Evolutionary conservation across 2,888 invertebrate genomes (phyloP).

Genomic region (Sceliomorpha sp.): DNA sequence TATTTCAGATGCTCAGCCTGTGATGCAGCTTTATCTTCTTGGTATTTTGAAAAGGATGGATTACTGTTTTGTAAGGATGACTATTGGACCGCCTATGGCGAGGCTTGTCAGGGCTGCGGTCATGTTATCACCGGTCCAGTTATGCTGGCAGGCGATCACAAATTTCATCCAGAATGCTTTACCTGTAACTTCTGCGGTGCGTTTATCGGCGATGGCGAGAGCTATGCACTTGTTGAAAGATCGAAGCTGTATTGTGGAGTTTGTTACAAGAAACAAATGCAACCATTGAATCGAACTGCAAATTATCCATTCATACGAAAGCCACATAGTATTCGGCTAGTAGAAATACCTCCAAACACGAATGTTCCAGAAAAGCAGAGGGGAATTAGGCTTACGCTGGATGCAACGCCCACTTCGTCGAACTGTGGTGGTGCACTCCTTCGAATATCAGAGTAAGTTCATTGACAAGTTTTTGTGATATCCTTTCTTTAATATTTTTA

Average conservation of each 20-base stretch:
- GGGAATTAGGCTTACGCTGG: conserved; percentile 85
- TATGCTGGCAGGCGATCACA: conserved; percentile 96
- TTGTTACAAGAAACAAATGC: conserved; percentile 89
- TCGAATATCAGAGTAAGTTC: conserved; percentile 86
- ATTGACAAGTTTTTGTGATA: too few relatives aligned
- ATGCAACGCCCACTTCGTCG: conserved; percentile 81
- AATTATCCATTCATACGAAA: conserved; percentile 82
- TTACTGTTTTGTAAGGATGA: conserved; percentile 93
- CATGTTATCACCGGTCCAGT: conserved; percentile 94
- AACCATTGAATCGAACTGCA: conserved; percentile 83
- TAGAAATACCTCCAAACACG: conserved; percentile 87
- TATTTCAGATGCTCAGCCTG: conserved; percentile 92
- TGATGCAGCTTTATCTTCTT: conserved; percentile 90
- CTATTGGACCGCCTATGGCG: conserved; percentile 93
- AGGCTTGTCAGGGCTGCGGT: conserved; percentile 93
- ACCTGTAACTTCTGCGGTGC: conserved; percentile 90
- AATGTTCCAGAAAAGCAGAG: conserved; percentile 82
- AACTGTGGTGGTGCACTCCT: conserved; percentile 83
- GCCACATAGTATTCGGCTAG: conserved; percentile 91
- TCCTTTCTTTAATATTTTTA: neutral
- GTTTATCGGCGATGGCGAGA: conserved; percentile 95
- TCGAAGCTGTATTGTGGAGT: conserved; percentile 92
- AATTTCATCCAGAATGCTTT: conserved; percentile 98
- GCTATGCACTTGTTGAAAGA: conserved; percentile 94
- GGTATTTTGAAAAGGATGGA: conserved; percentile 97